Conservation (phyloP, 2,888 invertebrate species). For the Andrena fulva region DNA sequence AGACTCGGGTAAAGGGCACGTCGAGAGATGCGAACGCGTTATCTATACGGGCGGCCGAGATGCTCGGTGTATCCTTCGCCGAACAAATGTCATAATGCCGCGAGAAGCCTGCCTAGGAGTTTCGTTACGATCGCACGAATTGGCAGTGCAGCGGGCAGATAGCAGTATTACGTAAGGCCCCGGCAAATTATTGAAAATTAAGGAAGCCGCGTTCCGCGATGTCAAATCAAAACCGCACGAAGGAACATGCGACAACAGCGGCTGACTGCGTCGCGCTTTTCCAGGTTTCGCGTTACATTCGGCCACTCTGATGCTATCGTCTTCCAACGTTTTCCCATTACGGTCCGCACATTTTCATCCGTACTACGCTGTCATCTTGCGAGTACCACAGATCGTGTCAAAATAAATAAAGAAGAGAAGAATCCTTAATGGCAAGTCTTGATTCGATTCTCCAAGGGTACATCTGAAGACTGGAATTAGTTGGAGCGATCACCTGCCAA, state of each 20-base stretch:
- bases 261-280: background rate
- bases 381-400: background rate
- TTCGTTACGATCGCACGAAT: background rate
- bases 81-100: background rate
- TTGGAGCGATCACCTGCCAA: too few species aligned
- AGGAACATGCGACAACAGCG: background rate
- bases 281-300: background rate
- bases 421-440: background rate
- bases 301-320: background rate
- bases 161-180: slow-evolving; percentile 33
- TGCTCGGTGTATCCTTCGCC: background rate
- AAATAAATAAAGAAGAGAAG: background rate
- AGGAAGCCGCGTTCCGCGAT: slow-evolving; percentile 37
- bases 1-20: background rate
- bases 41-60: background rate
- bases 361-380: background rate
- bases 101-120: slow-evolving; percentile 9
- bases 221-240: slow-evolving; percentile 8
- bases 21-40: background rate
- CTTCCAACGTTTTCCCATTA: background rate
- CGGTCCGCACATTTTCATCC: background rate
- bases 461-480: too few species aligned
- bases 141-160: background rate
- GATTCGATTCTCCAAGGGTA: too few species aligned
- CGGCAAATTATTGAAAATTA: slow-evolving; percentile 49